Conservation (phyloP, 2,113 vertebrate species). For the Conger conger region DNA sequence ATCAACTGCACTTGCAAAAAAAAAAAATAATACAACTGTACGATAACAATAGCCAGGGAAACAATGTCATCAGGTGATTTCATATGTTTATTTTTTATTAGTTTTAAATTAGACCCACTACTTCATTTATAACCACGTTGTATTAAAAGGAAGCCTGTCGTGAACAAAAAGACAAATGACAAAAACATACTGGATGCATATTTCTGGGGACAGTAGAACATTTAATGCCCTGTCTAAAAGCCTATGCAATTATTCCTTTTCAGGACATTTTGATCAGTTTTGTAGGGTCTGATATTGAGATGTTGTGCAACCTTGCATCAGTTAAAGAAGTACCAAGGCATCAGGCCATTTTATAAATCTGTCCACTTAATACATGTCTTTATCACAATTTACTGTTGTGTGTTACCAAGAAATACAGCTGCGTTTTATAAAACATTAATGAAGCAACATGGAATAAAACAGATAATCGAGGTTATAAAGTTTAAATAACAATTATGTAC, state of each 20-base stretch:
- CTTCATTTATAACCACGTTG: not conserved
- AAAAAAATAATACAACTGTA: not conserved
- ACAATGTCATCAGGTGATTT: not conserved
- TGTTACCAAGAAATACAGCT: slow-evolving; percentile 88
- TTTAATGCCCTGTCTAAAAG: slow-evolving; percentile 14
- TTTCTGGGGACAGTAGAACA: slow-evolving; percentile 85
- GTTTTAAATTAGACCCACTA: slow-evolving; percentile 47
- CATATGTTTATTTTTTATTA: slow-evolving; percentile 42
- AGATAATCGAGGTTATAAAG: slow-evolving; percentile 89
- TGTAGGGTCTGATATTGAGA: slow-evolving; percentile 62
- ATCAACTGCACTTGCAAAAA: not conserved
- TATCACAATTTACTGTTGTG: slow-evolving; percentile 63
- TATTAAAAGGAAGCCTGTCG: slow-evolving; percentile 38
- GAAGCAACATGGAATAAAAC: slow-evolving; percentile 86
- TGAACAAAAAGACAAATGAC: not conserved
- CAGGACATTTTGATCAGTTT: slow-evolving; percentile 48
- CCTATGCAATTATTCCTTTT: not conserved
- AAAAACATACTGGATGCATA: slow-evolving; percentile 54
- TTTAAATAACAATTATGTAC: slow-evolving; percentile 91
- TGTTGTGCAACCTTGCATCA: slow-evolving; percentile 73
- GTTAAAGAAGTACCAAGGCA: slow-evolving; percentile 86
- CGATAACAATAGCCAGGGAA: not conserved
- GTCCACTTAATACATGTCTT: slow-evolving; percentile 80
- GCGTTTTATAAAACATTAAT: slow-evolving; percentile 82
- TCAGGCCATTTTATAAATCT: slow-evolving; percentile 83